A percentile compares a stretch with the other conserved stretches of the same genome.
Evolutionary conservation across 2,113 vertebrate species (phyloP).

Genomic region (Pyrgilauda ruficollis): DNA sequence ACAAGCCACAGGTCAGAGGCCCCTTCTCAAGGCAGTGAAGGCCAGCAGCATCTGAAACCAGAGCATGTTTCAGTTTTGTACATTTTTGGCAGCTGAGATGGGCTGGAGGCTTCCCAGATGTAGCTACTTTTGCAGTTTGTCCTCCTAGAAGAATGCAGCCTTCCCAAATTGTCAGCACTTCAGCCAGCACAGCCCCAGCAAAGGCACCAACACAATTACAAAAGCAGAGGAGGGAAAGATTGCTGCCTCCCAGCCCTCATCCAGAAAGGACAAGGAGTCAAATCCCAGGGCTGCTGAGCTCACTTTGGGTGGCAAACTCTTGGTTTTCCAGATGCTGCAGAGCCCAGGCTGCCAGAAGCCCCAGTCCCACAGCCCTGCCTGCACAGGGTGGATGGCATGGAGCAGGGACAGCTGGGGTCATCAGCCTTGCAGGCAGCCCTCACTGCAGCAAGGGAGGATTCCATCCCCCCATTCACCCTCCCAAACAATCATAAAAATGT

Average conservation of each 20-base stretch:
- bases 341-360: neutral
- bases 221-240: neutral
- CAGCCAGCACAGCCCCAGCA: neutral
- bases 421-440: neutral
- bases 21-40: neutral
- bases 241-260: neutral
- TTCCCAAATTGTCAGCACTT: neutral
- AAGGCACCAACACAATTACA: accelerated
- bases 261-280: neutral
- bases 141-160: neutral
- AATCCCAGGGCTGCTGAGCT: neutral
- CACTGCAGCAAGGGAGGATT: neutral
- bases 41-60: neutral
- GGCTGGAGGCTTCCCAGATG: constrained; percentile 1
- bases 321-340: neutral
- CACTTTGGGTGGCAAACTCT: neutral
- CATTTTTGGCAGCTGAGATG: neutral
- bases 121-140: neutral
- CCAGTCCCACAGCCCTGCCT: accelerated
- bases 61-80: accelerated
- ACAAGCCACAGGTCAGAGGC: neutral
- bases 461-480: neutral
- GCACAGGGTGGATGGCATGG: accelerated
- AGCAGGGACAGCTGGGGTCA: neutral
- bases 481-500: neutral